Base-by-base conservation (phyloP, 2,797 vertebrate genomes). In the Leptodactylus fallax region DNA sequence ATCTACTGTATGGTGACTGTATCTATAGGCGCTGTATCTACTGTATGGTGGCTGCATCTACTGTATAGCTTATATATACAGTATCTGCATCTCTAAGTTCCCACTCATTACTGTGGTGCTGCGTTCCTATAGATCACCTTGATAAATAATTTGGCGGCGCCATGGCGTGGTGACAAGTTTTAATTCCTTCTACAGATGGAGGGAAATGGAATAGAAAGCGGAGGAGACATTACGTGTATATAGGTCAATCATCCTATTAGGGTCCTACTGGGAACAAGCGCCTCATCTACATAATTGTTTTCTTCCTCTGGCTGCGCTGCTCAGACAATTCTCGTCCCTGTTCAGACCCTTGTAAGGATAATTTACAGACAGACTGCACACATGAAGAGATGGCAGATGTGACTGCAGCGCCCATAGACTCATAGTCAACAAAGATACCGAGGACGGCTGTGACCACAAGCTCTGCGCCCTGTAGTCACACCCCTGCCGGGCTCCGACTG, bases 221-320 rank as follows among this genome's bases (percentile, higher is more conserved):
- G 90, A 91, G 93, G 92, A 93, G 92, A 93, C 94, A 94, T 95
- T 93, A 95, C 90, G 8, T 6, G 81, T 92, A 94, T 95, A 93
- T 95, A 94, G 94, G 94, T 95, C 95, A 95, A 94, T 94, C 94
- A 94, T 95, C 92, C 92, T 94, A 94, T 95, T 95, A 95, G 91
- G 90, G 92, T 91, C 93, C 93, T 93, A 92, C 91, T 86, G 94
- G 93, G 93, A 95, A 23, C 89, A 88, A 89, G 85, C 69, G 87
- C 21, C 91, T 93, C 47, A 94, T 94, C 94, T 94, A 25, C 94
- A 94, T 95, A 95, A 95, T 94, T 95, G 92, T 93, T 92, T 94
- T 94, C 92, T 92, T 90, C 93, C 91, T 65, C 90, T 90, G 92
- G 91, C 93, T 88, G 78, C 83, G 91, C 91, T 90, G 91, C 93